Evolutionary conservation across 2,113 vertebrate species (phyloP).

Genomic region (Benitochromis conjunctus): DNA sequence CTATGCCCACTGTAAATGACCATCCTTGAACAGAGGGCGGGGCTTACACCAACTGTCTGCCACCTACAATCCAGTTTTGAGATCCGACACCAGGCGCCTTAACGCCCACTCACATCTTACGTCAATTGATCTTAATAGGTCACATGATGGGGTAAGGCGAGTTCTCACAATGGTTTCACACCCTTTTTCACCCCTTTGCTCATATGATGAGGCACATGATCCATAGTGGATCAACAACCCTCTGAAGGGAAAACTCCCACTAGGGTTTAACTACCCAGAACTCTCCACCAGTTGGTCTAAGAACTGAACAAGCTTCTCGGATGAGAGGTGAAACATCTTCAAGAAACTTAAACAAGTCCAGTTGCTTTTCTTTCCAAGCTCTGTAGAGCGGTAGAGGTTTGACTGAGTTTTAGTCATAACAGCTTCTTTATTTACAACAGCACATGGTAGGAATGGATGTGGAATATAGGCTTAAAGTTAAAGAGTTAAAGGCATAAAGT

Average conservation of each 20-base stretch:
- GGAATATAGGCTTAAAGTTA: not conserved
- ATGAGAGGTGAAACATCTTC: too few species aligned
- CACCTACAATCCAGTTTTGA: not conserved
- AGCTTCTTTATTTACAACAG: not conserved
- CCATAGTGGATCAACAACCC: too few species aligned
- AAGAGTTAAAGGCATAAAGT: not conserved
- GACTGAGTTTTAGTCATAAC: not conserved
- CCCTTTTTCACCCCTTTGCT: not conserved
- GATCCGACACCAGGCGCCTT: not conserved
- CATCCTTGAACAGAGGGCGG: not conserved
- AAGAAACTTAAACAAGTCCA: too few species aligned
- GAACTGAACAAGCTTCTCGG: too few species aligned
- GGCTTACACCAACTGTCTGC: not conserved
- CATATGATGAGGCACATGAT: not conserved
- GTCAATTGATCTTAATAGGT: not conserved
- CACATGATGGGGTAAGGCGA: not conserved
- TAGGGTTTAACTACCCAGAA: too few species aligned
- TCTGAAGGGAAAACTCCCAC: too few species aligned
- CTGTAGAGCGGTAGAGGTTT: not conserved
- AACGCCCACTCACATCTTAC: too few species aligned
- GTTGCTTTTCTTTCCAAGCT: not conserved
- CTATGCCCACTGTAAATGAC: not conserved
- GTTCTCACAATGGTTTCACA: not conserved
- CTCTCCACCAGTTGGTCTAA: too few species aligned
- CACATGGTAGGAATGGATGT: not conserved